These are phyloP conservation scores for Verasper variegatus DNA, from an alignment of 2,113 vertebrate genomes.

Conservation along the genomic window DNA sequence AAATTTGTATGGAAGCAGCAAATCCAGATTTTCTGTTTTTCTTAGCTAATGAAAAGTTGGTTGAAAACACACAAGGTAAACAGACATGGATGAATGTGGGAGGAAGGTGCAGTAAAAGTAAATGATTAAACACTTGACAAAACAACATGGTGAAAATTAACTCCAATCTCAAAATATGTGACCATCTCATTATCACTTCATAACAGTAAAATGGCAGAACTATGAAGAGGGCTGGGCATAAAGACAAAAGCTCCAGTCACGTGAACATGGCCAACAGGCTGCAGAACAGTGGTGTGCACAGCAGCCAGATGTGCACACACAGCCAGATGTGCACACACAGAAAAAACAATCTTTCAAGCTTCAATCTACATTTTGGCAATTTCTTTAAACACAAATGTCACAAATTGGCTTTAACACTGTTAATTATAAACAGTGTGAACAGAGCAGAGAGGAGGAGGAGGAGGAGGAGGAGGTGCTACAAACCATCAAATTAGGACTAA, in stretches of 20 bases:
- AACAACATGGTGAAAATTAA: slow-evolving; percentile 4
- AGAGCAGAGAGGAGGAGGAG: slow-evolving; percentile 7
- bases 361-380: background rate
- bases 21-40: no score
- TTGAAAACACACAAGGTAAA: no score
- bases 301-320: slow-evolving; percentile 55
- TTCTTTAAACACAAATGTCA: no score
- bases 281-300: slow-evolving; percentile 32
- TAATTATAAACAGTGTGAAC: slow-evolving; percentile 11
- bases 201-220: background rate
- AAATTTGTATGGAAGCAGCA: no score
- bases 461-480: slow-evolving; percentile 34
- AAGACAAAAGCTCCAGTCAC: slow-evolving; percentile 30
- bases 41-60: no score
- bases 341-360: background rate
- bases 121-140: background rate
- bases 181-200: slow-evolving; percentile 40
- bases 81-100: no score
- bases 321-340: slow-evolving; percentile 61
- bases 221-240: slow-evolving; percentile 13
- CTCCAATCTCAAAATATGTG: slow-evolving; percentile 16
- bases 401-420: slow-evolving; percentile 13
- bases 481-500: slow-evolving; percentile 54
- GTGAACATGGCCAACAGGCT: background rate
- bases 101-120: background rate